These are phyloP conservation scores for Neoascia interrupta DNA, from an alignment of 2,888 invertebrate species.

Conservation along the genomic window DNA sequence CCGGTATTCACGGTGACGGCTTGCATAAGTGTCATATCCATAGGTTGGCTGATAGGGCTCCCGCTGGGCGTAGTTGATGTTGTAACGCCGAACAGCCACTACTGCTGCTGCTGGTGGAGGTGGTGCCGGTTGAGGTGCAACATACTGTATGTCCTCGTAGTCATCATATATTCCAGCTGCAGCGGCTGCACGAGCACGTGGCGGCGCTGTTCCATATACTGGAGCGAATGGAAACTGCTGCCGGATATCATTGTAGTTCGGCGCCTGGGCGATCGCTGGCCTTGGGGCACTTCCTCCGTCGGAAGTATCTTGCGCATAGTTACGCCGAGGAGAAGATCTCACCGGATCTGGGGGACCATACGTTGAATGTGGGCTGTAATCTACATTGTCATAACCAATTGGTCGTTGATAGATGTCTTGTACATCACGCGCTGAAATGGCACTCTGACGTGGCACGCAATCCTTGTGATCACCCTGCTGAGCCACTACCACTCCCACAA, in stretches of 20 bases:
- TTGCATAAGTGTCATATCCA: slow-evolving; percentile 19
- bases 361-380: slow-evolving; percentile 43
- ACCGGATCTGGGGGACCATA: slow-evolving; percentile 57
- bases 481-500: slow-evolving; percentile 26
- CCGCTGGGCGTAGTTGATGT: slow-evolving; percentile 39
- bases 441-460: slow-evolving; percentile 37
- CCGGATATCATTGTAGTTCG: slow-evolving; percentile 28
- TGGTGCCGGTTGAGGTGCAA: slow-evolving; percentile 5
- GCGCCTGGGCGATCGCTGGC: background rate
- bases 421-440: slow-evolving; percentile 29
- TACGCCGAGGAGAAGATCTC: slow-evolving; percentile 10
- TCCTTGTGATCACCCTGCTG: slow-evolving; percentile 39
- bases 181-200: slow-evolving; percentile 48
- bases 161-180: slow-evolving; percentile 61
- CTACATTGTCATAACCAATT: slow-evolving; percentile 16
- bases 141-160: slow-evolving; percentile 46
- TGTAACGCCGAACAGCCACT: slow-evolving; percentile 48
- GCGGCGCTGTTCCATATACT: slow-evolving; percentile 50
- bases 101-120: no score
- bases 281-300: slow-evolving; percentile 30
- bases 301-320: slow-evolving; percentile 35
- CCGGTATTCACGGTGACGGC: slow-evolving; percentile 41
- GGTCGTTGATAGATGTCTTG: slow-evolving; percentile 52
- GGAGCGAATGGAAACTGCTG: slow-evolving; percentile 38
- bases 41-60: slow-evolving; percentile 41